Evolutionary conservation across 1,140 invertebrate species (phyloP).

Genomic region (Solenopsis fugax): DNA sequence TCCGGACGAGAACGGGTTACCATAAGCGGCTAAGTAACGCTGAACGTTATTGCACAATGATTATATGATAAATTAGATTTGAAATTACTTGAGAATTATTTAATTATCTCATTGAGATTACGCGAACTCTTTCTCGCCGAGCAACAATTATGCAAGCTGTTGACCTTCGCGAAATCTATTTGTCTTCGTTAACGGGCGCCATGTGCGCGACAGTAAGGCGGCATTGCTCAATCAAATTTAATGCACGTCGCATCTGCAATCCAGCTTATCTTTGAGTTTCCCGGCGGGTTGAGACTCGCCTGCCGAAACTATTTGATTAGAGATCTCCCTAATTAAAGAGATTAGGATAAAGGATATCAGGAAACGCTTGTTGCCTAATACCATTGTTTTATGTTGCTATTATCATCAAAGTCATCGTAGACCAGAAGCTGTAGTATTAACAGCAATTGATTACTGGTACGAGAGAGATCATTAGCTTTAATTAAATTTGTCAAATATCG

Average conservation of each 20-base stretch:
- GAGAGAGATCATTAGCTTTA: neutral
- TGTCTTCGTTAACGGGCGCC: constrained; percentile 45
- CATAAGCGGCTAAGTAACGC: neutral
- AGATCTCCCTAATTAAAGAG: constrained; percentile 66
- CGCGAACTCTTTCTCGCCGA: neutral
- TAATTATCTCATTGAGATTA: neutral
- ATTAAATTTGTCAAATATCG: constrained; percentile 33
- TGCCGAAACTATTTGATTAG: constrained; percentile 67
- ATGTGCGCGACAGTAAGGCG: constrained; percentile 17
- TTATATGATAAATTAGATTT: constrained; percentile 20
- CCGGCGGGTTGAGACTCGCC: neutral
- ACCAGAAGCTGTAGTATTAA: neutral
- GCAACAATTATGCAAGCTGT: constrained; percentile 26
- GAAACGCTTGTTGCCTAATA: constrained; percentile 38
- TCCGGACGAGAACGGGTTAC: neutral
- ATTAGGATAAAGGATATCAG: too few relatives aligned
- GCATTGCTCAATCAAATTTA: constrained; percentile 28
- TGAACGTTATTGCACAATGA: neutral
- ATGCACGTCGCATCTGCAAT: neutral
- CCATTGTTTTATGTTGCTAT: constrained; percentile 39
- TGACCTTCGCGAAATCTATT: constrained; percentile 39
- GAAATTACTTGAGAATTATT: neutral
- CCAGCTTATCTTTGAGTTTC: constrained; percentile 40
- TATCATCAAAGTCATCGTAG: constrained; percentile 41
- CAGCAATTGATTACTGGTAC: constrained; percentile 17